Conservation (phyloP, 2,888 invertebrate genomes). For the Acleris holmiana region DNA sequence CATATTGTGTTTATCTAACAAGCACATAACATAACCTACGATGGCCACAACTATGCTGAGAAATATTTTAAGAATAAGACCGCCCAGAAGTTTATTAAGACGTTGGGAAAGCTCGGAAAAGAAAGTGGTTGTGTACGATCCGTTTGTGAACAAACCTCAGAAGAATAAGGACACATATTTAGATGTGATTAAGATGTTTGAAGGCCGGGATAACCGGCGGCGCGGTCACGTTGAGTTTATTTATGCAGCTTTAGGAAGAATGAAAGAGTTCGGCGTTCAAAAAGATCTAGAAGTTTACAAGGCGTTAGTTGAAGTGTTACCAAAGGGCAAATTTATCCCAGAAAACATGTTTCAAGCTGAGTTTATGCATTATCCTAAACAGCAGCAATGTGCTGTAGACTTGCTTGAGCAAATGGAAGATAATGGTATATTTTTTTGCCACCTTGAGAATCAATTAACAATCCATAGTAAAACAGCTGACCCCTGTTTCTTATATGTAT, state of each 20-base stretch:
- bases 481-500: no score
- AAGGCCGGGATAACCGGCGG: conserved; percentile 86
- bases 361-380: conserved; percentile 97
- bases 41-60: conserved; percentile 68
- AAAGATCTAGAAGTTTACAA: conserved; percentile 95
- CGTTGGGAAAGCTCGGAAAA: conserved; percentile 72
- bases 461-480: no score
- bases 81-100: conserved; percentile 54
- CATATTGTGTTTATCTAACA: background rate
- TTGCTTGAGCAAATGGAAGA: conserved; percentile 97
- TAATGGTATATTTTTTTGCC: conserved; percentile 84
- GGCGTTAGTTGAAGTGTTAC: conserved; percentile 92
- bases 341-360: conserved; percentile 93
- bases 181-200: conserved; percentile 90
- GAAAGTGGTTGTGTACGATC: conserved; percentile 66
- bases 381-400: conserved; percentile 97
- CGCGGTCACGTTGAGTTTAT: conserved; percentile 98
- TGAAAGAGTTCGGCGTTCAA: conserved; percentile 95
- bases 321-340: conserved; percentile 95
- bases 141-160: conserved; percentile 76
- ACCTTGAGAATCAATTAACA: no score
- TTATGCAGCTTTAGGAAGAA: conserved; percentile 92
- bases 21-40: conserved; percentile 51
- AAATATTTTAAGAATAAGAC: conserved; percentile 58
- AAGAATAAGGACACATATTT: conserved; percentile 89